A percentile compares a stretch with the other conserved stretches of the same genome.
phyloP scores from a whole-genome alignment of 2,797 vertebrate genomes.

The Silurus lanzhouensis region DNA sequence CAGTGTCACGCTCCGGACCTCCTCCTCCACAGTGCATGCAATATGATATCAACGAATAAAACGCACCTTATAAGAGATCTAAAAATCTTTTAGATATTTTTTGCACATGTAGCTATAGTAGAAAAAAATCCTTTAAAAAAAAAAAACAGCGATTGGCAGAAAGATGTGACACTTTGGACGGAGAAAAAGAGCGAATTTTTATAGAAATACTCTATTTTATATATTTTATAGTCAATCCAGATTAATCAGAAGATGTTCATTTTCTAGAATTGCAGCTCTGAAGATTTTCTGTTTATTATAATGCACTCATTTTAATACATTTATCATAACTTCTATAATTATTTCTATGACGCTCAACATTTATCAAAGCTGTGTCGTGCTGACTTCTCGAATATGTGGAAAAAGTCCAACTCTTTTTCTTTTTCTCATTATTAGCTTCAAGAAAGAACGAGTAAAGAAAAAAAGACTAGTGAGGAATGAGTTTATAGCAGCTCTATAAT shows the following conservation, averaged over 20 bases:
- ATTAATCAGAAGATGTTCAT: background rate
- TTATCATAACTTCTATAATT: background rate
- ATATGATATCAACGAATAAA: constrained; percentile 4
- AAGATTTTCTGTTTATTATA: background rate
- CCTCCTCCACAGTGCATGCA: constrained; percentile 1
- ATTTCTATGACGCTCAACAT: background rate
- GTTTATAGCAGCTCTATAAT: background rate
- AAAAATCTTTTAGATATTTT: background rate
- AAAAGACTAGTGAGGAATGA: background rate
- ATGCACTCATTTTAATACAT: background rate
- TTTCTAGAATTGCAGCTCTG: background rate
- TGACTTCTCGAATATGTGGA: background rate
- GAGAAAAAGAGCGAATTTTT: background rate
- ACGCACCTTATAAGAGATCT: background rate
- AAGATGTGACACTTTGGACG: background rate
- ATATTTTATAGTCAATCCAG: background rate
- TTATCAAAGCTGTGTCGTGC: background rate
- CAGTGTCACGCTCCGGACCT: constrained; percentile 12
- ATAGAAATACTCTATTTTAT: background rate
- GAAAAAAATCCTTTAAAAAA: background rate
- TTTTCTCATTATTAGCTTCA: background rate
- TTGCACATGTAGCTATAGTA: background rate
- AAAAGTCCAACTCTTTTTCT: background rate
- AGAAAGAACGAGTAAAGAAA: background rate
- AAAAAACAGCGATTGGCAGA: background rate